phyloP scores from a whole-genome alignment of 2,113 vertebrate genomes.

The Mobula hypostoma region DNA sequence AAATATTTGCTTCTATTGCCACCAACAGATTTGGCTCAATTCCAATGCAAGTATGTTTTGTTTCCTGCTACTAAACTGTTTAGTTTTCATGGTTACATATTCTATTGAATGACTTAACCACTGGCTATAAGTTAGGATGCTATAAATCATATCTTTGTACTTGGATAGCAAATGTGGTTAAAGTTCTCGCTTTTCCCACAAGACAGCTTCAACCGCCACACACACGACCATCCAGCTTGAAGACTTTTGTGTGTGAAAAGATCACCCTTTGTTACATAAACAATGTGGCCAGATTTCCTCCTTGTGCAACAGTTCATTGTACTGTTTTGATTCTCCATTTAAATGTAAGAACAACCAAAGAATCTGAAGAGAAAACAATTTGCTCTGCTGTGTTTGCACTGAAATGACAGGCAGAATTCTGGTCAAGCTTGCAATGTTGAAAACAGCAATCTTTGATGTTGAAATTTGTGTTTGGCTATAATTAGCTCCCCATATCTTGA shows the following conservation, averaged over 20 bases:
- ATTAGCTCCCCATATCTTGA: too few species aligned
- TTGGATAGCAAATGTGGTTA: background rate
- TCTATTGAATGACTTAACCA: background rate
- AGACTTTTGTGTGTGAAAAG: background rate
- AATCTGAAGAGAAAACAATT: too few species aligned
- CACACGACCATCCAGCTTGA: background rate
- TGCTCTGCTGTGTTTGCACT: too few species aligned
- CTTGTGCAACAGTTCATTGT: background rate
- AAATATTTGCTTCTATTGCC: background rate
- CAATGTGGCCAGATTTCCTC: too few species aligned
- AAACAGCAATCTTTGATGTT: background rate
- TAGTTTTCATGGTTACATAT: background rate
- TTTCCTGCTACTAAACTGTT: conserved; percentile 12
- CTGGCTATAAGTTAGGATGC: background rate
- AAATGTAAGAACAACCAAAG: background rate
- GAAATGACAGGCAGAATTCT: background rate
- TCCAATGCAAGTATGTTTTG: background rate
- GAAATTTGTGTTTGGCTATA: too few species aligned
- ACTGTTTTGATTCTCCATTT: background rate
- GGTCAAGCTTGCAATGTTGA: background rate
- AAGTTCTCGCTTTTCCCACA: conserved; percentile 14
- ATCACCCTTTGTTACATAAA: background rate
- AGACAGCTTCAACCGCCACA: conserved; percentile 9
- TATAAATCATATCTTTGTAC: background rate
- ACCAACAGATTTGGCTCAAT: background rate